A percentile compares a stretch with the other conserved stretches of the same genome.
Conservation (phyloP, 2,888 invertebrate genomes). For the Drosophila mimetica region DNA sequence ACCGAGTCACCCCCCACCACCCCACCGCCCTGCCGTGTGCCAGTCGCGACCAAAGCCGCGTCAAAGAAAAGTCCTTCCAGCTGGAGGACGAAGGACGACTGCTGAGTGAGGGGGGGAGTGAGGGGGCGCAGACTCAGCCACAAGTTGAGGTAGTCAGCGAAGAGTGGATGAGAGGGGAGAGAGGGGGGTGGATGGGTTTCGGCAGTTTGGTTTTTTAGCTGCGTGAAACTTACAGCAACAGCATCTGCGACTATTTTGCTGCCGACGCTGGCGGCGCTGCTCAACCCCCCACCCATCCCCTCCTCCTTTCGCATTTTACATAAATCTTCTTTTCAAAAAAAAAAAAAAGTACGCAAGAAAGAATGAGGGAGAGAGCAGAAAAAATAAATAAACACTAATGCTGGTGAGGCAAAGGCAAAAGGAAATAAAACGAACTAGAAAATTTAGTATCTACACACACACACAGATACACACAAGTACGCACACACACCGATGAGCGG, state of each 20-base stretch:
- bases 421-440: conserved; percentile 75
- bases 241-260: conserved; percentile 77
- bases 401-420: conserved; percentile 62
- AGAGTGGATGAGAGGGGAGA: background rate
- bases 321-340: conserved; percentile 84
- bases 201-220: conserved; percentile 67
- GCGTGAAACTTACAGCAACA: conserved; percentile 76
- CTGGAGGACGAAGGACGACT: background rate
- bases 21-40: conserved; percentile 8
- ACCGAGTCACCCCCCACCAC: conserved; percentile 1
- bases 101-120: background rate
- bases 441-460: conserved; percentile 79
- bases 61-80: conserved; percentile 33
- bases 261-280: conserved; percentile 39
- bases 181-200: conserved; percentile 18
- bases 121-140: conserved; percentile 8
- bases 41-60: conserved; percentile 47
- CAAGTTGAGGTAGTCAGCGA: conserved; percentile 24
- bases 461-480: conserved; percentile 30
- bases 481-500: conserved; percentile 53
- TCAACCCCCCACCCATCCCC: conserved; percentile 27
- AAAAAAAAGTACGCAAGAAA: conserved; percentile 62
- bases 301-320: conserved; percentile 79
- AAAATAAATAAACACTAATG: conserved; percentile 83
- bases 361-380: conserved; percentile 56